phyloP scores from a whole-genome alignment of 2,888 invertebrate genomes.

The Epistrophella euchroma region DNA sequence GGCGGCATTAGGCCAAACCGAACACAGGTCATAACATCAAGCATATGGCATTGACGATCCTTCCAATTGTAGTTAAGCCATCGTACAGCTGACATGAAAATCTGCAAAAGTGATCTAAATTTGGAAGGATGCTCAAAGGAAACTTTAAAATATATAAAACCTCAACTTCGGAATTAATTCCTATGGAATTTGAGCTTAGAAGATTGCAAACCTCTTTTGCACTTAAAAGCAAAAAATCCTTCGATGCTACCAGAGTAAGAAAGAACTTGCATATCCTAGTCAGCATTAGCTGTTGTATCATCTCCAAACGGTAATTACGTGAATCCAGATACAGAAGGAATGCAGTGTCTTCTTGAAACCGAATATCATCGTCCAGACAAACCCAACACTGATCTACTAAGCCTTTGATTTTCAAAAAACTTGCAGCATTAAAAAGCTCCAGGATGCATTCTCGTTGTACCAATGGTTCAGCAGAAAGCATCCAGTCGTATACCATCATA shows the following conservation, averaged over 20 bases:
- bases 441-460: conserved; percentile 89
- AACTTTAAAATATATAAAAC: conserved; percentile 55
- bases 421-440: conserved; percentile 89
- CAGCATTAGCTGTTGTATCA: conserved; percentile 81
- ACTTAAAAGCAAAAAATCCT: conserved; percentile 88
- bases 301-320: conserved; percentile 83
- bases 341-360: conserved; percentile 90
- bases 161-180: conserved; percentile 88
- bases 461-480: conserved; percentile 89
- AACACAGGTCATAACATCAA: conserved; percentile 88
- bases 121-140: not conserved
- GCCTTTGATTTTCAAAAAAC: conserved; percentile 89
- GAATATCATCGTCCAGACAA: conserved; percentile 88
- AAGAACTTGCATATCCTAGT: conserved; percentile 91
- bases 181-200: conserved; percentile 89
- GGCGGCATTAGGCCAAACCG: conserved; percentile 92
- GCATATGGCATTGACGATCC: conserved; percentile 85
- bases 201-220: conserved; percentile 88
- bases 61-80: conserved; percentile 91
- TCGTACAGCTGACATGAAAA: conserved; percentile 91
- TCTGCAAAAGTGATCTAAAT: conserved; percentile 82
- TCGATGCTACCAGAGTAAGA: conserved; percentile 90
- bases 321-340: conserved; percentile 88
- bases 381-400: conserved; percentile 91
- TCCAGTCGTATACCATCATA: conserved; percentile 91